Conservation (phyloP, 2,797 vertebrate genomes). For the Lacerta agilis region DNA sequence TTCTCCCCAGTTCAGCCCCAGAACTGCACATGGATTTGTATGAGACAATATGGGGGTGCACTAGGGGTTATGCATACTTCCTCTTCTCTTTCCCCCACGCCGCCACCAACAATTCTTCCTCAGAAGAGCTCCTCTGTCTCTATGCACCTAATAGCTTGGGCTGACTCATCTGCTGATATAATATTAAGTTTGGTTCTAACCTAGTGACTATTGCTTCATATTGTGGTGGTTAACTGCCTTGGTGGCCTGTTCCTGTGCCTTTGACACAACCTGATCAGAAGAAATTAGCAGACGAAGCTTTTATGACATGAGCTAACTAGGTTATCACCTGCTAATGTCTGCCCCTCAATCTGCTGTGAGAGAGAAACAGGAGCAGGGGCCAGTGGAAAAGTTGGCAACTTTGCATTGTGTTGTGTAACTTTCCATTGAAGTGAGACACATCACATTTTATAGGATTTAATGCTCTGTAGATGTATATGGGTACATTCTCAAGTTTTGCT, state of each 20-base stretch:
- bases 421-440: not conserved
- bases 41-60: not conserved
- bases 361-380: not conserved
- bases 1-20: no score
- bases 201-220: not conserved
- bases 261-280: not conserved
- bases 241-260: not conserved
- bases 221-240: not conserved
- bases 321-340: not conserved
- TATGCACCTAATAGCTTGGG: not conserved
- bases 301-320: not conserved
- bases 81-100: not conserved
- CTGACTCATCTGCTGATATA: no score
- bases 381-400: not conserved
- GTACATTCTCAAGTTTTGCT: not conserved
- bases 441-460: not conserved
- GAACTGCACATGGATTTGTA: no score
- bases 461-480: not conserved
- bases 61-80: not conserved
- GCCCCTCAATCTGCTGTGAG: not conserved
- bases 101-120: no score
- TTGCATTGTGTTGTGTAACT: not conserved
- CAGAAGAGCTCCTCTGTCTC: not conserved
- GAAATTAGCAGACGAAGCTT: not conserved
- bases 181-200: not conserved